These are phyloP conservation scores for Theristus sp. DNA, from an alignment of 2,888 invertebrate genomes.

Conservation along the genomic window DNA sequence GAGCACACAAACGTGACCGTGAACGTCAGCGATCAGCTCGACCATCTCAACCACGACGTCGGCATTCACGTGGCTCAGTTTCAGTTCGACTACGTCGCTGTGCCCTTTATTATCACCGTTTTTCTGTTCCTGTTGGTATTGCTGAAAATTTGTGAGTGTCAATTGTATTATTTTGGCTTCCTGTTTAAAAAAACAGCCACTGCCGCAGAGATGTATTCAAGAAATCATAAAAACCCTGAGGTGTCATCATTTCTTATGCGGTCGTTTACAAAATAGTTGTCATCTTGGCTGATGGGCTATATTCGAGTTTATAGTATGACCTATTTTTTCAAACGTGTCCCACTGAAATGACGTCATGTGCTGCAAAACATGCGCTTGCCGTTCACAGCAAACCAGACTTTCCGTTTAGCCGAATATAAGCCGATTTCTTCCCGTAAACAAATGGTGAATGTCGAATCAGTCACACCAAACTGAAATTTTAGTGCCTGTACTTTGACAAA, in stretches of 20 bases:
- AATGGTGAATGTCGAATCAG: no score
- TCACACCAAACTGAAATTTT: no score
- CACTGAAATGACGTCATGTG: no score
- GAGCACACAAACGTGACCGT: no score
- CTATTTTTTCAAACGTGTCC: no score
- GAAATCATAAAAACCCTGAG: background rate
- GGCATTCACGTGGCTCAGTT: slow-evolving; percentile 29
- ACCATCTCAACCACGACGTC: no score
- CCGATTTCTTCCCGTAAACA: background rate
- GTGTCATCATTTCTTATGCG: no score
- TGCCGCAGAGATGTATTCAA: background rate
- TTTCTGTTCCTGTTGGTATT: slow-evolving; percentile 36
- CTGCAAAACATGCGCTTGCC: no score
- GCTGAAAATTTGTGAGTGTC: slow-evolving; percentile 33
- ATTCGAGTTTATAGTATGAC: background rate
- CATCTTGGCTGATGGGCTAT: background rate
- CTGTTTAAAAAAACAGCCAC: no score
- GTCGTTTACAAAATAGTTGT: background rate
- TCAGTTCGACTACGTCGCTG: slow-evolving; percentile 30
- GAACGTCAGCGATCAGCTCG: no score
- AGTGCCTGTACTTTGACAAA: no score
- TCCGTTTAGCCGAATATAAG: background rate
- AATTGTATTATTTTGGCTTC: background rate
- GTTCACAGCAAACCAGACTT: no score
- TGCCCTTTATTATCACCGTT: slow-evolving; percentile 32